Base-by-base conservation (phyloP, 2,797 vertebrate species). In the Etheostoma nigrum region DNA sequence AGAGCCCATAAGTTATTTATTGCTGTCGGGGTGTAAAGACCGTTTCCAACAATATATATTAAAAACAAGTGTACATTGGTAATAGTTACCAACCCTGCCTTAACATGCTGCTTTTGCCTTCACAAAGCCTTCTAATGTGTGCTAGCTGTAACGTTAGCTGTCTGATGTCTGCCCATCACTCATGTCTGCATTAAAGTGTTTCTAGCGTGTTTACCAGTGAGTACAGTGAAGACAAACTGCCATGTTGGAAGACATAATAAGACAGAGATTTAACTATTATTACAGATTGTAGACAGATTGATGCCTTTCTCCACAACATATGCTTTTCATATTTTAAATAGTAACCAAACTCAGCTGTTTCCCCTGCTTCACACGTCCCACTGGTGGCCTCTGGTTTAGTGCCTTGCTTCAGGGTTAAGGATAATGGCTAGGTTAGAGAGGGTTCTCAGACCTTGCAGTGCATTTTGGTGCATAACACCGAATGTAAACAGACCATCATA, bases 31-130 rank as follows among this genome's bases (percentile, higher is more conserved):
- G 36, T 40, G 36, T 40, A 12, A 40, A 40, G 36, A 40, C 36
- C 36, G 12, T 40, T 40, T 40, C 36, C 36, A 40, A 40, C 36
- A 12, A 40, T 40, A 40, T 40, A 40, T 40, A 3, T 36, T 10
- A 10, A 36, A 36, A 40, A 40, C 10, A 40, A 11, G 10, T 40
- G 36, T 40, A 11, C 36, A 40, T 40, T 11, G 36, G 36, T 4
- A 40, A 11, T 11, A 40, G 36, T 40, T 40, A 11, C 36, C 36
- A 40, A 40, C 36, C 36, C 36, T 40, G 36, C 36, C 36, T 86
- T 78, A 72, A 84, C 74, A 44, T 86, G 87, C 89, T 91, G 89
- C 87, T 89, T 89, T 69, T 81, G 83, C 86, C 83, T 88, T 89
- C 63, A 87, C 57, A 1, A 74, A 89, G 86, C 87, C 87, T 90